Conservation (phyloP, 2,888 invertebrate genomes). For the Nephrotoma appendiculata region DNA sequence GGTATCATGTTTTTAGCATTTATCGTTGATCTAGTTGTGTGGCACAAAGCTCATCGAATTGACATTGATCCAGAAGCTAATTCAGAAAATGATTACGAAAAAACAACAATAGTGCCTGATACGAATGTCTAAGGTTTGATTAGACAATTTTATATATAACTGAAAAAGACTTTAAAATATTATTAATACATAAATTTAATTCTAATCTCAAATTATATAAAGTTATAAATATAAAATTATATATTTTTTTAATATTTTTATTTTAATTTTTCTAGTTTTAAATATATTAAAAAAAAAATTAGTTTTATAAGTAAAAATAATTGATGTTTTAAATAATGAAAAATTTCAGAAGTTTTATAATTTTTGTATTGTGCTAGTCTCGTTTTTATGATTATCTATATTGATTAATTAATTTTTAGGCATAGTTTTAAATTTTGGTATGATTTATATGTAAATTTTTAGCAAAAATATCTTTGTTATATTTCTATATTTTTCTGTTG, state of each 20-base stretch:
- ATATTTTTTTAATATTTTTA: neutral
- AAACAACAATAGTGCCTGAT: constrained; percentile 24
- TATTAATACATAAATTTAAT: neutral
- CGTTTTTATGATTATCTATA: neutral
- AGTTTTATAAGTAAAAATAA: neutral
- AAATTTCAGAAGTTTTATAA: neutral
- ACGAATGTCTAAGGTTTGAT: constrained; percentile 22
- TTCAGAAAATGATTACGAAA: constrained; percentile 22
- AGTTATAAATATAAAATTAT: neutral
- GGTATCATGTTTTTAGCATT: constrained; percentile 75
- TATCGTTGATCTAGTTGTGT: constrained; percentile 75
- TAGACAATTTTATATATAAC: neutral
- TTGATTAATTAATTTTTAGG: neutral
- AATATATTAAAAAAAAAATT: neutral
- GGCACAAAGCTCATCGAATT: constrained; percentile 78
- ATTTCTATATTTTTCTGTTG: neutral
- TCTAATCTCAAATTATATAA: neutral
- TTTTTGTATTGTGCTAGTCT: neutral
- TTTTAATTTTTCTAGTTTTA: neutral
- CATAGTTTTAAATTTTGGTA: neutral
- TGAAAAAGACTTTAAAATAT: neutral
- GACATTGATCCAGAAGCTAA: constrained; percentile 41
- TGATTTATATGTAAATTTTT: neutral
- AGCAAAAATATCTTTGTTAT: neutral
- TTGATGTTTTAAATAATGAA: neutral